Base-by-base conservation (phyloP, 2,888 invertebrate genomes). In the Drosophila stalkeri region DNA sequence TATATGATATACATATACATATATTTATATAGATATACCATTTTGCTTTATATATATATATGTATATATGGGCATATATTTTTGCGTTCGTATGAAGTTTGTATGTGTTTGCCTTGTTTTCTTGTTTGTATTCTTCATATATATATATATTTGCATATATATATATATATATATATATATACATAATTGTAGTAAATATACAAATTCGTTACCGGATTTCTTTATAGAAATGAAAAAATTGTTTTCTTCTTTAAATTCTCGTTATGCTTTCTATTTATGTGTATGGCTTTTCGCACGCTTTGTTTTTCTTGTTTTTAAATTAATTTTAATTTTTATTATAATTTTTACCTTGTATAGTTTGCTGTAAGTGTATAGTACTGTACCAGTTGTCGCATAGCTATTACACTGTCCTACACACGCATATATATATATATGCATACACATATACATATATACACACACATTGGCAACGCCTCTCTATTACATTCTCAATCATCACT, bases 301-400 rank as follows among this genome's bases (percentile, higher is more conserved):
- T 67, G 47, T 72, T n/a, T 47, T 27, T 14, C 9, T 12, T 23
- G 6, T 16, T 63, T 77, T 72, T 35, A 23, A 46, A 23, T 75
- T 55, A 18, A 54, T 64, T 61, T 54, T 31, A 20, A 49, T 80
- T 59, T 67, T 75, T 64, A 59, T 70, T 62, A 75, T 75, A 71
- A 80, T 82, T 72, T 86, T 87, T 86, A 89, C 86, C 86, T 86
- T 86, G 86, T 86, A 86, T 86, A 86, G 86, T 86, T 86, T 86
- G 78, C 89, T 87, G 86, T 89, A 86, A 89, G 89, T 86, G 89
- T 85, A 84, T 87, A 84, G 87, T 86, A 72, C 84, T 82, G 85
- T 80, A 79, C 79, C 81, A 81, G 81, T 83, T 87, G 33, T 66
- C 52, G 61, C 75, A 63, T 62, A 63, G 65, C 79, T 65, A 55